These are phyloP conservation scores for Poecilia gillii DNA, from an alignment of 2,797 vertebrate species.

Conservation along the genomic window DNA sequence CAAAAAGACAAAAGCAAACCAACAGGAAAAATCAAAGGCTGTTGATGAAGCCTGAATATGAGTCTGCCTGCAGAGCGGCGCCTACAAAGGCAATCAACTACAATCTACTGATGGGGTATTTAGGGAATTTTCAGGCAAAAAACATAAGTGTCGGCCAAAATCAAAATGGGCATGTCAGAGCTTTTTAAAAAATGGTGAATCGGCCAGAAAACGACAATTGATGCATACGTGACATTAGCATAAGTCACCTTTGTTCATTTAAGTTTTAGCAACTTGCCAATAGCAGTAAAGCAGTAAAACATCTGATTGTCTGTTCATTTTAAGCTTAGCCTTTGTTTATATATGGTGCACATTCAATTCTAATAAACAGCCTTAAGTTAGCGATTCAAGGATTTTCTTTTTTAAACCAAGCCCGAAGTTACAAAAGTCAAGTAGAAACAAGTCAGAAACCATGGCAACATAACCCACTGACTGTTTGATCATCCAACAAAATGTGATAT, in stretches of 20 bases:
- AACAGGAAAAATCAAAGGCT: neutral
- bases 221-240: neutral
- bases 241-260: neutral
- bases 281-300: neutral
- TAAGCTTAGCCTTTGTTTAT: neutral
- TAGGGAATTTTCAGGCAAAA: neutral
- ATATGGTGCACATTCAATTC: neutral
- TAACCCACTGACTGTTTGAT: neutral
- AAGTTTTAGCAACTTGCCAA: neutral
- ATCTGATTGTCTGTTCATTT: neutral
- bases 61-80: neutral
- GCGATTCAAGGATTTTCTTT: neutral
- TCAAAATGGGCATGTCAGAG: neutral
- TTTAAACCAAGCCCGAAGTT: neutral
- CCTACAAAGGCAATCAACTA: neutral
- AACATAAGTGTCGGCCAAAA: neutral
- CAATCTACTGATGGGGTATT: neutral
- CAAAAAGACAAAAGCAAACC: neutral
- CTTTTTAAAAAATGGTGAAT: neutral
- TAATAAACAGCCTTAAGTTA: neutral
- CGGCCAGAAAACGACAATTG: neutral
- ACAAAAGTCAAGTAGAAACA: neutral
- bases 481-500: neutral
- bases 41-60: neutral
- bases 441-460: neutral